These are phyloP conservation scores for Heliconius sara DNA, from an alignment of 2,888 invertebrate genomes.

Conservation along the genomic window DNA sequence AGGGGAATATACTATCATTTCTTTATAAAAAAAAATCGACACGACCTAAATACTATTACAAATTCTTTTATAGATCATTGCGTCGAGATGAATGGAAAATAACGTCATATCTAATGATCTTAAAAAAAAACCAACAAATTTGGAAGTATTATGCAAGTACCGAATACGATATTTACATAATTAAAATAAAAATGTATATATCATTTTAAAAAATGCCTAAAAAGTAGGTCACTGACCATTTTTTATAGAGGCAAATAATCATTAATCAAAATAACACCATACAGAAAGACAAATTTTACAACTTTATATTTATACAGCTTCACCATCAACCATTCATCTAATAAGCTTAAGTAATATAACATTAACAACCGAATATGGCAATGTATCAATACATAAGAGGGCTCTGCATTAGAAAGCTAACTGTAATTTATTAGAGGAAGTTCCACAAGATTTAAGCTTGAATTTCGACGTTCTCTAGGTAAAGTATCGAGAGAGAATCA, in stretches of 20 bases:
- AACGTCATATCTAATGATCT: background rate
- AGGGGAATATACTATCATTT: background rate
- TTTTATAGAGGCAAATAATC: conserved; percentile 7
- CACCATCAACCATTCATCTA: conserved; percentile 32
- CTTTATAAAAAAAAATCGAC: background rate
- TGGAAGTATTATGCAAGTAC: background rate
- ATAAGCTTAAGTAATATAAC: conserved; percentile 33
- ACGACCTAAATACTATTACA: background rate
- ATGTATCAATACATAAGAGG: conserved; percentile 54
- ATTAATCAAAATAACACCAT: conserved; percentile 12
- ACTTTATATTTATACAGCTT: conserved; percentile 30
- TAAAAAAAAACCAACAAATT: background rate
- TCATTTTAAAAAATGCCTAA: background rate
- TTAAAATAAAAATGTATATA: background rate
- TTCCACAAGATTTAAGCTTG: conserved; percentile 69
- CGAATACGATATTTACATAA: background rate
- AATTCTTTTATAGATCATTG: background rate
- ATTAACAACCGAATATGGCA: conserved; percentile 41
- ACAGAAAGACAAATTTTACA: conserved; percentile 37
- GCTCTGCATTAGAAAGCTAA: conserved; percentile 70
- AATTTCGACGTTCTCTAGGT: conserved; percentile 50
- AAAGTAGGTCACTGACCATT: background rate
- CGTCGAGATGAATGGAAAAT: background rate
- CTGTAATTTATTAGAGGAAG: conserved; percentile 74
- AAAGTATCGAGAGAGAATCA: no score